phyloP scores from a whole-genome alignment of 2,113 vertebrate genomes.

The Corynorhinus townsendii region DNA sequence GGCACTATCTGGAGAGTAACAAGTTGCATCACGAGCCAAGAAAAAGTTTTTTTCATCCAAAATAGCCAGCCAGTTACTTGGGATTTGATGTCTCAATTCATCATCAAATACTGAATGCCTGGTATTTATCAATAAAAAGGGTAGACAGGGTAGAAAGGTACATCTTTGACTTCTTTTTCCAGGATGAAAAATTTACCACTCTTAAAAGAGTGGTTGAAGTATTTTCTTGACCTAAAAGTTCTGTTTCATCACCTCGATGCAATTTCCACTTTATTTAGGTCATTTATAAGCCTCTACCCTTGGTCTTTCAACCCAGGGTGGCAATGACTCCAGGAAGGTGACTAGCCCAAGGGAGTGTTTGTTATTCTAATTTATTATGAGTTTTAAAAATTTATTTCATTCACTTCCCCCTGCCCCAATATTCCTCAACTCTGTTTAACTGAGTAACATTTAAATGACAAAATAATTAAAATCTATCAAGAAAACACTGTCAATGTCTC shows the following conservation, averaged over 20 bases:
- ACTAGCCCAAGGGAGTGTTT: not conserved
- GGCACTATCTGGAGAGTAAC: slow-evolving; percentile 61
- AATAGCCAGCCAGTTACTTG: not conserved
- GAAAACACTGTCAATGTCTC: not conserved
- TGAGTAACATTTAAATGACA: not conserved
- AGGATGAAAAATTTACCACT: not conserved
- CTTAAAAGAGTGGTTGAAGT: not conserved
- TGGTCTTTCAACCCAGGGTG: not conserved
- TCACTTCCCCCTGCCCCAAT: not conserved
- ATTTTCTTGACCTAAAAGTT: slow-evolving; percentile 6
- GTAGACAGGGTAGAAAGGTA: not conserved
- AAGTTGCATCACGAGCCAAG: not conserved
- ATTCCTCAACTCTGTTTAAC: not conserved
- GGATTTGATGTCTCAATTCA: not conserved
- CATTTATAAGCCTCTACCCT: not conserved
- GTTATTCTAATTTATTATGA: not conserved
- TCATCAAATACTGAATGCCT: not conserved
- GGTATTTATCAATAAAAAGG: not conserved
- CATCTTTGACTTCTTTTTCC: slow-evolving; percentile 15
- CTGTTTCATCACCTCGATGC: not conserved
- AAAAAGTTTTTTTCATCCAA: not conserved
- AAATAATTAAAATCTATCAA: slow-evolving; percentile 13
- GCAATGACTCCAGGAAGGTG: not conserved
- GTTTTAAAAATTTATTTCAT: not conserved
- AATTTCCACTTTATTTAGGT: slow-evolving; percentile 24